Percentiles rank a stretch among this genome's conserved stretches.
These are phyloP conservation scores for Macquaria australasica DNA, from an alignment of 2,113 vertebrate genomes.

Conservation along the genomic window DNA sequence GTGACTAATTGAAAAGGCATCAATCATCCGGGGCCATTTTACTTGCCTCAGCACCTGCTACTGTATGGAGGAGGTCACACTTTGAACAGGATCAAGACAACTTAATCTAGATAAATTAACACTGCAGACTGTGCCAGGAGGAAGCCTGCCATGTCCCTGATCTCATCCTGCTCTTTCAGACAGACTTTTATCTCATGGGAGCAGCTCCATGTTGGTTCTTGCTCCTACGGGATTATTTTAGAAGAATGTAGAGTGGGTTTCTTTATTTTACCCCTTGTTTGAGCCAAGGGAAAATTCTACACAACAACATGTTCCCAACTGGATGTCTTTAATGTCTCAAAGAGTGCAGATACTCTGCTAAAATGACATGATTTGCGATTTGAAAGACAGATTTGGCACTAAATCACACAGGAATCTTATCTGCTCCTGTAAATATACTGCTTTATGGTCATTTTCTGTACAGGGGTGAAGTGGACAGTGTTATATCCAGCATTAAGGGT, in stretches of 20 bases:
- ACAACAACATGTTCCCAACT: neutral
- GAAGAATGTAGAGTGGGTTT: neutral
- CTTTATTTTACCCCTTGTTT: neutral
- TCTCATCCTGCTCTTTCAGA: constrained; percentile 7
- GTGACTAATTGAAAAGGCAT: constrained; percentile 82
- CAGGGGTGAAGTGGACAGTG: neutral
- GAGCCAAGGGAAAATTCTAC: too few species aligned
- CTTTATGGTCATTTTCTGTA: neutral
- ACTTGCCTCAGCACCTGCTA: constrained; percentile 86
- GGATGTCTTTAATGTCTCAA: neutral
- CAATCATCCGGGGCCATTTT: constrained; percentile 84
- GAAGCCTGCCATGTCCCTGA: neutral
- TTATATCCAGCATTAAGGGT: too few species aligned
- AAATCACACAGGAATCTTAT: neutral
- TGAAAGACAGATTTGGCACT: too few species aligned
- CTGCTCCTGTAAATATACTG: neutral
- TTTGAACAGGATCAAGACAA: constrained; percentile 42
- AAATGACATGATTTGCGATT: too few species aligned
- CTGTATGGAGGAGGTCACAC: constrained; percentile 79
- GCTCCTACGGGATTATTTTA: neutral
- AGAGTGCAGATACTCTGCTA: neutral
- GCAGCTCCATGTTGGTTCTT: neutral
- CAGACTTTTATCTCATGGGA: neutral
- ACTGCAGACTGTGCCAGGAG: neutral
- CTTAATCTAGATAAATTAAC: constrained; percentile 66